These are phyloP conservation scores for Leucosticte australis DNA, from an alignment of 2,113 vertebrate genomes.

Conservation along the genomic window DNA sequence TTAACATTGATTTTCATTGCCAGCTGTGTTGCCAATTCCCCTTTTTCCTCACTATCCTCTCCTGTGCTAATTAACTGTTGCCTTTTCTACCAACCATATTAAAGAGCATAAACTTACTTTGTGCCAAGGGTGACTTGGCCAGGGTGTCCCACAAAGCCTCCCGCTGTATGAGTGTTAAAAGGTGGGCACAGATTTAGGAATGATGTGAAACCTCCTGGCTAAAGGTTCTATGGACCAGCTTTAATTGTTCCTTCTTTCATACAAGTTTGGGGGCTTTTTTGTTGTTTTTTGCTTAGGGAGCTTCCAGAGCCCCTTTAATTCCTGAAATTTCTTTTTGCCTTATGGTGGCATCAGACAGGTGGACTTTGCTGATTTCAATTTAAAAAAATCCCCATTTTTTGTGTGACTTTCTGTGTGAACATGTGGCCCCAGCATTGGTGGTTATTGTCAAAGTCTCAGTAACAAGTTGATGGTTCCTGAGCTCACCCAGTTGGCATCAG, in stretches of 20 bases:
- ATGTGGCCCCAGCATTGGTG: not conserved
- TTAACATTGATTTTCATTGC: conserved; percentile 10
- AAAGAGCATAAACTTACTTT: not conserved
- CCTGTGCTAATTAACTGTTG: not conserved
- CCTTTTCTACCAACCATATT: not conserved
- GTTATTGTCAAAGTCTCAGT: not conserved
- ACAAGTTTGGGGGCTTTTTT: too few species aligned
- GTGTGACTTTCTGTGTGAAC: not conserved
- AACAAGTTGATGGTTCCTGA: not conserved
- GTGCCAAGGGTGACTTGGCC: not conserved
- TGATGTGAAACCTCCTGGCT: not conserved
- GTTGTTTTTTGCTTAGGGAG: rapidly evolving
- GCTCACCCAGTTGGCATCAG: not conserved
- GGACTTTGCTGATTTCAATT: not conserved
- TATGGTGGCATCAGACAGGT: not conserved
- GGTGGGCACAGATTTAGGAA: not conserved
- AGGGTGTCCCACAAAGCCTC: not conserved
- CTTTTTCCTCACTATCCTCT: not conserved
- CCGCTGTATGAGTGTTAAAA: not conserved
- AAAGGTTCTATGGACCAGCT: not conserved
- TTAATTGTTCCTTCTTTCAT: not conserved
- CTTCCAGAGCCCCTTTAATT: not conserved
- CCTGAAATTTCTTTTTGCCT: not conserved
- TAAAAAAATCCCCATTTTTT: not conserved
- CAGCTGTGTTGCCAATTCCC: not conserved